Base-by-base conservation (phyloP, 1,140 invertebrate species). In the Aphis gossypii region DNA sequence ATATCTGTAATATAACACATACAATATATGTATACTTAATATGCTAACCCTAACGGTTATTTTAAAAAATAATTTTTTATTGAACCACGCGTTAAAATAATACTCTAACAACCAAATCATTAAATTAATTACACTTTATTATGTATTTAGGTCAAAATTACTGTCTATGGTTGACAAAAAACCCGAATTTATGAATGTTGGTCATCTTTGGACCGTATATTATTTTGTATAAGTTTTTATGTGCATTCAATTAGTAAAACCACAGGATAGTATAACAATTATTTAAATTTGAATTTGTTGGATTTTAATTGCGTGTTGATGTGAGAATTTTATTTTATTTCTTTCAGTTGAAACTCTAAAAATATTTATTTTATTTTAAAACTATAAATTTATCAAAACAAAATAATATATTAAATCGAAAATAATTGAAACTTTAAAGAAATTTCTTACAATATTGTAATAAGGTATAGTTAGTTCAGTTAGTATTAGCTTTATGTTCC, bases 131-230 rank as follows among this genome's bases (percentile, higher is more conserved):
- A 68, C 30, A 76, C 30, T n/a, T 76, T 6, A 76, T 35, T 76
- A 76, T 76, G 60, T 76, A 76, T n/a, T 76, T n/a, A 76, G 60
- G 60, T 76, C 60, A 76, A 76, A 76, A n/a, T n/a, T 76, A 76
- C 14, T 76, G 60, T 76, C 14, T n/a, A 76, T 14, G n/a, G n/a
- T 9, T 35, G n/a, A 76, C 1, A 76, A 76, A 76, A 76, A 68
- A n/a, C 1, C 60, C 60, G 4, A 76, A 76, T 76, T 76, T 76
- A 76, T 76, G 14, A n/a, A 76, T 76, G 60, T 76, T 76, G 60
- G 60, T 76, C n/a, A 76, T 76, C 60, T n/a, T 76, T 1, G n/a
- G 60, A 76, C 60, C 14, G 60, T 35, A 76, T 76, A 76, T 76
- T n/a, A 76, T 76, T 18, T 76, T 76, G 60, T n/a, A n/a, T 76